Evolutionary conservation across 2,797 vertebrate species (phyloP), one percentile per base, ranked within the genome.

Genomic region (Microctenopoma stevenorrisi): DNA sequence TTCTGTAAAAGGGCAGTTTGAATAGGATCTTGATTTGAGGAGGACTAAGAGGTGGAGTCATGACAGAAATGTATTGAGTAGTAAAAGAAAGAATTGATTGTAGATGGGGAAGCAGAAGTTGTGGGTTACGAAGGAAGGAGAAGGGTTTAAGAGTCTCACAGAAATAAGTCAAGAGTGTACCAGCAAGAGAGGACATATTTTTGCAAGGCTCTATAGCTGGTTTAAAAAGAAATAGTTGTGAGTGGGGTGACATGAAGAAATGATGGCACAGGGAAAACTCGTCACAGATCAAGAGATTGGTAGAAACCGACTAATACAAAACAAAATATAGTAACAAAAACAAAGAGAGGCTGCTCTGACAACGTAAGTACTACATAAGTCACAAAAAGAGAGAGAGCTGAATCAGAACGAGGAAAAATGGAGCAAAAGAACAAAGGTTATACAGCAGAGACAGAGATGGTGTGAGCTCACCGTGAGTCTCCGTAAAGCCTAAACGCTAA

Each of bases 401-500:
- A 49, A 83, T 80, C 71, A 57, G 58, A 82, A 43, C 52, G 43
- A 28, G 59, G 69, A 68, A 72, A 76, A 62, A 59, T 58, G 46
- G 48, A 77, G 43, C 44, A 64, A 49, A 54, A 76, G 68, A 72
- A 75, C 42, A 76, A 74, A 76, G 83, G 72, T 78, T 57, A 67
- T 33, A 67, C 13, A 43, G 77, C 52, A 48, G 37, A 58, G 52
- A 33, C 35, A 22, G 71, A 48, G 61, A 67, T 64, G 70, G 53
- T 22, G 22, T 54, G 74, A 79, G 64, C 64, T 80, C 78, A 71
- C 71, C 4, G 11, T 75, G 80, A 67, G 82, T 88, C 71, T 47
- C 63, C 65, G 74, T 72, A 79, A 88, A 88, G 74, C 74, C 79
- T 25, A 30, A 13, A 67, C 74, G 74, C 79, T 76, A 71, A 88